A percentile compares a stretch with the other conserved stretches of the same genome.
Conservation (phyloP, 2,113 vertebrate species). For the Bujurquina vittata region DNA sequence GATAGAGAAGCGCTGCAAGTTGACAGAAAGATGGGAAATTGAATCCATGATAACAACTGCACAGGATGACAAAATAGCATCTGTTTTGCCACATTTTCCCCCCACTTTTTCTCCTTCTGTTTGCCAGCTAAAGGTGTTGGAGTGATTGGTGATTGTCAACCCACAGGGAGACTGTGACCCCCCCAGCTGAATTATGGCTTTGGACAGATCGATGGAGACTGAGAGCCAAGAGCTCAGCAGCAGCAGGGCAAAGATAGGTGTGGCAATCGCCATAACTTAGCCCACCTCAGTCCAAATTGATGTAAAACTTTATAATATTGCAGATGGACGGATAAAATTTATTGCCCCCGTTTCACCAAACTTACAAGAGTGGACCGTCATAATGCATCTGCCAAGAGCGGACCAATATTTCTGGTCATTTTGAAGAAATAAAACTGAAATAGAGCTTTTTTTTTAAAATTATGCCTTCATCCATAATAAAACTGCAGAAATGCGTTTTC, state of each 20-base stretch:
- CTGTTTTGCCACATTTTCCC: conserved; percentile 30
- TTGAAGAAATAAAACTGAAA: background rate
- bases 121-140: conserved; percentile 55
- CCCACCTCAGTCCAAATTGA: conserved; percentile 13
- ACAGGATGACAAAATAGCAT: conserved; percentile 33
- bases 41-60: conserved; percentile 47
- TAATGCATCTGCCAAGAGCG: background rate
- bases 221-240: conserved; percentile 23
- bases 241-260: conserved; percentile 21
- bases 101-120: conserved; percentile 24
- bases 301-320: conserved; percentile 25
- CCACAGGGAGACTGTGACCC: conserved; percentile 30
- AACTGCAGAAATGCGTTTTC: background rate
- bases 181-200: conserved; percentile 25
- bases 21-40: conserved; percentile 32
- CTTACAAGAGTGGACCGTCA: background rate
- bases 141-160: conserved; percentile 64
- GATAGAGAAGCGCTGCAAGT: conserved; percentile 37
- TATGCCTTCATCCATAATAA: background rate
- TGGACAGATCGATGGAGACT: conserved; percentile 34
- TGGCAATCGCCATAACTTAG: conserved; percentile 19
- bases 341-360: background rate
- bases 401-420: conserved; percentile 5
- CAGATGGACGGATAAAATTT: background rate
- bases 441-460: background rate